phyloP scores from a whole-genome alignment of 2,113 vertebrate genomes.

The Semicossyphus pulcher region DNA sequence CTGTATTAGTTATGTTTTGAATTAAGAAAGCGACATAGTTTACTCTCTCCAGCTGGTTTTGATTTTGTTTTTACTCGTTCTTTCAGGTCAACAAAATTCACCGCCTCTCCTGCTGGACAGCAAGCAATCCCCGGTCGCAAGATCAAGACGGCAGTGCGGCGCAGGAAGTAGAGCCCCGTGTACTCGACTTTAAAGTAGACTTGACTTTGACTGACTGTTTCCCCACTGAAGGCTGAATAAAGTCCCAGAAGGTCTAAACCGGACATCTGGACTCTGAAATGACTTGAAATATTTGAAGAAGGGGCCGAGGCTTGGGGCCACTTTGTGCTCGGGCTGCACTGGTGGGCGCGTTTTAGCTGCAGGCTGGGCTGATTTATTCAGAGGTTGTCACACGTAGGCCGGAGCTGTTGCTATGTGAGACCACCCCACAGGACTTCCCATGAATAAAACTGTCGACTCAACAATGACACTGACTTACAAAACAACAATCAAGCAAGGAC shows the following conservation, averaged over 20 bases:
- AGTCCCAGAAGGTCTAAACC: slow-evolving; percentile 35
- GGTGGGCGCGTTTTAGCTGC: slow-evolving; percentile 2
- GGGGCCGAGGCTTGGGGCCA: slow-evolving; percentile 12
- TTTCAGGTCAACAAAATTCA: slow-evolving; percentile 73
- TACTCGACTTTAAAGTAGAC: slow-evolving; percentile 47
- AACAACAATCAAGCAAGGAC: slow-evolving; percentile 76
- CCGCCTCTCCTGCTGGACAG: slow-evolving; percentile 73
- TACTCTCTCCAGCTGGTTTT: too few species aligned
- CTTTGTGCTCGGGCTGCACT: slow-evolving; percentile 24
- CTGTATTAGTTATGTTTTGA: too few species aligned
- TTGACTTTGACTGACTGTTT: slow-evolving; percentile 58
- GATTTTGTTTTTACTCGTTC: neutral
- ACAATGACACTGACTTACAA: slow-evolving; percentile 57
- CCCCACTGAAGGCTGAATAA: slow-evolving; percentile 44
- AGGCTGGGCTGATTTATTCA: slow-evolving; percentile 35
- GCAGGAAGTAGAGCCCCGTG: slow-evolving; percentile 88
- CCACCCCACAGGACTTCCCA: slow-evolving; percentile 50
- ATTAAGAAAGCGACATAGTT: too few species aligned
- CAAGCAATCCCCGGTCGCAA: slow-evolving; percentile 88
- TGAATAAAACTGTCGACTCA: slow-evolving; percentile 50
- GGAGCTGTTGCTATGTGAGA: slow-evolving; percentile 39
- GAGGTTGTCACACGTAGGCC: slow-evolving; percentile 53
- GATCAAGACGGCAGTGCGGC: slow-evolving; percentile 96
- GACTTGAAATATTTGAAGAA: slow-evolving; percentile 66
- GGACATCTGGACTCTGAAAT: slow-evolving; percentile 67